Evolutionary conservation across 2,113 vertebrate species (phyloP).

Genomic region (Phocoena phocoena): DNA sequence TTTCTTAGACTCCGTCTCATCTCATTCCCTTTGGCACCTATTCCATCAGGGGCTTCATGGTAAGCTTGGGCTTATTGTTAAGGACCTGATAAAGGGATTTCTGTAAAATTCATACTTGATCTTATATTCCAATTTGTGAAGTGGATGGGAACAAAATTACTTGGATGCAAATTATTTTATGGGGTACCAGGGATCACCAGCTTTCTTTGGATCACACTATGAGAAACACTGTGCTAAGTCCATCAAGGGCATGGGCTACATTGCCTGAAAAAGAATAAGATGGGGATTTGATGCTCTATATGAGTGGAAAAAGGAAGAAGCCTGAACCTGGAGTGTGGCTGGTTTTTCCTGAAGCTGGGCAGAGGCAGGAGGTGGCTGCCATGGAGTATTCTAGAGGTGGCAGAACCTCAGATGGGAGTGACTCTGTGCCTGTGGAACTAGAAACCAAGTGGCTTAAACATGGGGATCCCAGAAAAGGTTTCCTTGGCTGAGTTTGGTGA

Average conservation of each 20-base stretch:
- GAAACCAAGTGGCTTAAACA: neutral
- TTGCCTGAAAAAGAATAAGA: neutral
- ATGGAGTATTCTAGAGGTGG: neutral
- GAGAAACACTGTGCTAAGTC: neutral
- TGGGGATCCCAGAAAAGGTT: neutral
- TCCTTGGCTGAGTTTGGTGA: neutral
- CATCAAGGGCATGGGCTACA: neutral
- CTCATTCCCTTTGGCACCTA: neutral
- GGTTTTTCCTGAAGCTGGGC: neutral
- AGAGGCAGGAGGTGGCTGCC: neutral
- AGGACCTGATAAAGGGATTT: neutral
- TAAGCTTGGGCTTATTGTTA: neutral
- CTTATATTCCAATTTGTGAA: neutral
- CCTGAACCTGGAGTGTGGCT: neutral
- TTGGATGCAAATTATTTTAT: neutral
- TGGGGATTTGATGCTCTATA: neutral
- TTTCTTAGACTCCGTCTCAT: neutral
- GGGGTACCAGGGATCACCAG: neutral
- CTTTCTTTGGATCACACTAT: neutral
- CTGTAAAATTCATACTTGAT: constrained; percentile 20
- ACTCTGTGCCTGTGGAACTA: neutral
- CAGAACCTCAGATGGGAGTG: neutral
- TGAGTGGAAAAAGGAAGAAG: neutral
- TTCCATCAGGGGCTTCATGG: neutral
- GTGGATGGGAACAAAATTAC: neutral